These are phyloP conservation scores for Protonemura montana DNA, from an alignment of 2,888 invertebrate genomes.

Conservation along the genomic window DNA sequence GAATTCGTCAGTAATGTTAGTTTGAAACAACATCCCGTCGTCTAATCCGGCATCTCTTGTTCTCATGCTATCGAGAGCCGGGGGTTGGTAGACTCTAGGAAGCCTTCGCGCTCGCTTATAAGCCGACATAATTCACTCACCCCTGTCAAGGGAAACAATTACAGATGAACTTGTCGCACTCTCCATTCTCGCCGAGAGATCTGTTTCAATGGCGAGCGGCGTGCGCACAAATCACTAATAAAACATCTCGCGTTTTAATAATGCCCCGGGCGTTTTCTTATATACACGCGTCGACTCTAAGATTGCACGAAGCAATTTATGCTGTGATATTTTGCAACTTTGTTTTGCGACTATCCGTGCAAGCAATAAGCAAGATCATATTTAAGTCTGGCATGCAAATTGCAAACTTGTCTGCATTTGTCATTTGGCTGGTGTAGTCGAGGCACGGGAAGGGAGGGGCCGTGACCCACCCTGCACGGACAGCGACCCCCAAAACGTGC, in stretches of 20 bases:
- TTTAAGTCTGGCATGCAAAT: conserved; percentile 32
- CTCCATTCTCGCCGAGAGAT: neutral
- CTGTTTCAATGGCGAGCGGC: neutral
- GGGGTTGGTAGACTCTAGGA: conserved; percentile 1
- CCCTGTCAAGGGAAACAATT: conserved; percentile 27
- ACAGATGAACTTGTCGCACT: conserved; percentile 22
- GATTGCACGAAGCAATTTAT: neutral
- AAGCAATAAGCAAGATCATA: conserved; percentile 27
- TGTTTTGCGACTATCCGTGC: conserved; percentile 23
- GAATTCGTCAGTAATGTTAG: conserved; percentile 29
- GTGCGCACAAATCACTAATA: neutral
- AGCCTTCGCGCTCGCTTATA: neutral
- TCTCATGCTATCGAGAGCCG: neutral
- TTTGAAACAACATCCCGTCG: conserved; percentile 24
- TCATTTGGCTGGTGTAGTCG: neutral
- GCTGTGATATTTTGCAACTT: neutral
- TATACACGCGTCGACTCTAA: neutral
- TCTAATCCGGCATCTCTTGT: conserved; percentile 25
- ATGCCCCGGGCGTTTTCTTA: neutral
- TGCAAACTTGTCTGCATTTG: conserved; percentile 26
- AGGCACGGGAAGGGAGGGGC: conserved; percentile 15
- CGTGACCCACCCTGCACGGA: conserved; percentile 1
- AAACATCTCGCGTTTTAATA: conserved; percentile 12
- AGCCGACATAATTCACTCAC: conserved; percentile 34
- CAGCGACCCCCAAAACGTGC: neutral